Conservation (phyloP, 2,797 vertebrate genomes). For the Tangara arthus region DNA sequence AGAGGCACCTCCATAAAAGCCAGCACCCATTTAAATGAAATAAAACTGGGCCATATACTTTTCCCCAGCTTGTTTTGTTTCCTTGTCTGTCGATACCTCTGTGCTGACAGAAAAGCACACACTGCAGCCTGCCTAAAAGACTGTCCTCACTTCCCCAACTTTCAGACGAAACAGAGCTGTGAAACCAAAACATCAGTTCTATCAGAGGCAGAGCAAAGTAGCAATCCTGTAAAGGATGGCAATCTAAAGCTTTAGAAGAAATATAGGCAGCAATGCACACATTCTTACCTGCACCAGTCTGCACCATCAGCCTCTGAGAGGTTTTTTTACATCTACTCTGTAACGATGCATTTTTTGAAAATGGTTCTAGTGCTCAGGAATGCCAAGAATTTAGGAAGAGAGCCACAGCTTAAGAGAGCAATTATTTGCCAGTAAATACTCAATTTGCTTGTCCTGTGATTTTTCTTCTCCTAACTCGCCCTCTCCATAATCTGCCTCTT, state of each 20-base stretch:
- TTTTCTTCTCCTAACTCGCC: slow-evolving; percentile 76
- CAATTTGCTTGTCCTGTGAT: slow-evolving; percentile 78
- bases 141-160: slow-evolving; percentile 21
- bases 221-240: slow-evolving; percentile 18
- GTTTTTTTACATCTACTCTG: slow-evolving; percentile 71
- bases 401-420: slow-evolving; percentile 77
- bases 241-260: slow-evolving; percentile 29
- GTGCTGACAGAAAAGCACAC: background rate
- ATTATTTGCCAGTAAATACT: slow-evolving; percentile 81
- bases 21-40: background rate
- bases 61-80: background rate
- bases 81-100: background rate
- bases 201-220: slow-evolving; percentile 12
- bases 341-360: slow-evolving; percentile 72
- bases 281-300: slow-evolving; percentile 70
- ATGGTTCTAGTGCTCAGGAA: slow-evolving; percentile 72
- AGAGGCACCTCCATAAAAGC: background rate
- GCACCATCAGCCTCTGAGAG: slow-evolving; percentile 62
- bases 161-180: slow-evolving; percentile 37
- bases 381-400: slow-evolving; percentile 79
- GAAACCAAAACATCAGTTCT: slow-evolving; percentile 44
- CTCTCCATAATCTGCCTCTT: slow-evolving; percentile 75
- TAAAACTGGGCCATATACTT: background rate
- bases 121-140: background rate
- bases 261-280: background rate